Evolutionary conservation across 2,113 vertebrate species (phyloP).

Genomic region (Cyphotilapia sp.): DNA sequence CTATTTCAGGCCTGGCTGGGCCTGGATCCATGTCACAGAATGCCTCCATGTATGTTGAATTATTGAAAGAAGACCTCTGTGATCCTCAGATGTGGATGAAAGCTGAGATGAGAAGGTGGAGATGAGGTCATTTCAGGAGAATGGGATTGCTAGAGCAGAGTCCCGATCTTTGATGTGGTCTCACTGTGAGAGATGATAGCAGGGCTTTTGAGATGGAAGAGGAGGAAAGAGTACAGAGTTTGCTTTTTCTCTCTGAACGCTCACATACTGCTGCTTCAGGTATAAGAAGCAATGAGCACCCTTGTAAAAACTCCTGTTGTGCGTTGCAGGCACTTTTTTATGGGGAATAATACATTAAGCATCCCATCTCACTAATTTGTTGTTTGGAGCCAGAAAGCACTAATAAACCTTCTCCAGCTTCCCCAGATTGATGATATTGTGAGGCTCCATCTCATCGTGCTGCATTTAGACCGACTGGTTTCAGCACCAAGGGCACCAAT

Average conservation of each 20-base stretch:
- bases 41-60: slow-evolving; percentile 6
- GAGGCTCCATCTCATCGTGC: neutral
- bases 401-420: neutral
- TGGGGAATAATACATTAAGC: neutral
- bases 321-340: neutral
- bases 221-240: neutral
- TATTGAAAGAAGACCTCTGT: slow-evolving; percentile 22
- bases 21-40: neutral
- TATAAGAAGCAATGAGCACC: neutral
- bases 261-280: neutral
- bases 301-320: neutral
- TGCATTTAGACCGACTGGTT: neutral
- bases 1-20: neutral
- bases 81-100: slow-evolving; percentile 51
- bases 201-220: neutral
- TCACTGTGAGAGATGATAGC: slow-evolving; percentile 19
- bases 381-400: neutral
- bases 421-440: neutral
- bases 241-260: neutral
- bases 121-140: slow-evolving; percentile 24
- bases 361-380: neutral
- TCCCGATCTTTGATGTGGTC: slow-evolving; percentile 45
- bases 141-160: neutral
- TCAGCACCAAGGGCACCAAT: neutral
- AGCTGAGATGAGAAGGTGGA: slow-evolving; percentile 27